phyloP scores from a whole-genome alignment of 2,113 vertebrate species.

The Tragelaphus buxtoni region DNA sequence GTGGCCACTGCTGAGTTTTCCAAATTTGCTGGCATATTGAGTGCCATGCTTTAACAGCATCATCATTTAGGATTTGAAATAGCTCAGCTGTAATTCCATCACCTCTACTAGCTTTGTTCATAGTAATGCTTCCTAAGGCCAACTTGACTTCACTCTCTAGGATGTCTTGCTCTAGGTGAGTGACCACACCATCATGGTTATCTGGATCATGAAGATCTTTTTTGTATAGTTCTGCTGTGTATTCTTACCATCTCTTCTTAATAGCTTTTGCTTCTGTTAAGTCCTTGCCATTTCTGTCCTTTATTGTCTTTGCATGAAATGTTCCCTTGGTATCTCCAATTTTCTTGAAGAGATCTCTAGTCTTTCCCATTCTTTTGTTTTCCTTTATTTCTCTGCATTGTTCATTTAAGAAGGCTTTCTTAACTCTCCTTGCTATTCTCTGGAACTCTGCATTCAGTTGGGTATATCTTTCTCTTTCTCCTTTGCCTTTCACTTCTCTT shows the following conservation, averaged over 20 bases:
- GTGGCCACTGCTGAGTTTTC: background rate
- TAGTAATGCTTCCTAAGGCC: background rate
- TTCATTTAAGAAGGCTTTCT: background rate
- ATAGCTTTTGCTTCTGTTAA: background rate
- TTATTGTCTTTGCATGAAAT: background rate
- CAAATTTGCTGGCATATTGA: background rate
- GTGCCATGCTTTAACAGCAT: background rate
- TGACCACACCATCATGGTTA: background rate
- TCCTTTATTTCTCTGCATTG: background rate
- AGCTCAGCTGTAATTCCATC: background rate
- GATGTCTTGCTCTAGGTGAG: background rate
- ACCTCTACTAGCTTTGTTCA: background rate
- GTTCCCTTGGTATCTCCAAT: background rate
- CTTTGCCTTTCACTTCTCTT: background rate
- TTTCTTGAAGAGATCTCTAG: background rate
- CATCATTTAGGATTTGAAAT: background rate
- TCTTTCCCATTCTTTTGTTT: background rate
- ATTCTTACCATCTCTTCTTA: background rate
- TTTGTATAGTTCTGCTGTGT: background rate
- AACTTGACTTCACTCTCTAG: background rate
- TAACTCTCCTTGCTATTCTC: background rate
- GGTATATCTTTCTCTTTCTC: background rate
- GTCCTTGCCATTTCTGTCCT: background rate
- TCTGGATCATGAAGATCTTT: background rate
- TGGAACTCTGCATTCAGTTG: background rate